These are phyloP conservation scores for Troides oblongomaculatus DNA, from an alignment of 2,888 invertebrate genomes.

Conservation along the genomic window DNA sequence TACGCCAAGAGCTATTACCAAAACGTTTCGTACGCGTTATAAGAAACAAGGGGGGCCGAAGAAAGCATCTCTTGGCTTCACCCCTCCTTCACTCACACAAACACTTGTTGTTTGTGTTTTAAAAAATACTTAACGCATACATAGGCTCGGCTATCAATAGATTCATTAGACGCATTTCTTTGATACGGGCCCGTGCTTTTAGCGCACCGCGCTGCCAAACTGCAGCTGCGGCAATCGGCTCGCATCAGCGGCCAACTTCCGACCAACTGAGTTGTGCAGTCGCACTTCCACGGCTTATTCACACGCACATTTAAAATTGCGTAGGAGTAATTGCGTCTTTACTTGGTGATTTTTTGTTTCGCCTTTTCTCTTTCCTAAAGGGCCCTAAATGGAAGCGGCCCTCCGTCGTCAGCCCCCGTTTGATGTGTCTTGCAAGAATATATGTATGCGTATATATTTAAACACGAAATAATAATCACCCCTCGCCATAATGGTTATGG, in stretches of 20 bases:
- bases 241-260: slow-evolving; percentile 38
- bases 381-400: slow-evolving; percentile 51
- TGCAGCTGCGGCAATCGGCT: slow-evolving; percentile 37
- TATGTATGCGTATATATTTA: slow-evolving; percentile 37
- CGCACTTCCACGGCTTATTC: slow-evolving; percentile 24
- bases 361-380: slow-evolving; percentile 45
- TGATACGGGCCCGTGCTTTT: slow-evolving; percentile 71
- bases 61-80: slow-evolving; percentile 75
- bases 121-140: slow-evolving; percentile 64
- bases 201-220: slow-evolving; percentile 54
- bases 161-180: slow-evolving; percentile 79
- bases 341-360: slow-evolving; percentile 59
- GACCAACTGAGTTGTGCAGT: slow-evolving; percentile 38
- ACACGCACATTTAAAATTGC: slow-evolving; percentile 43
- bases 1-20: slow-evolving; percentile 43
- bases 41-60: slow-evolving; percentile 73
- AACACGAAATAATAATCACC: slow-evolving; percentile 18
- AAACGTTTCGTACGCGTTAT: slow-evolving; percentile 46
- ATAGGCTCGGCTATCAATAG: slow-evolving; percentile 72
- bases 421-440: slow-evolving; percentile 55
- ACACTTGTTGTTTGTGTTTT: slow-evolving; percentile 51
- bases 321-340: slow-evolving; percentile 75
- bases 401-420: slow-evolving; percentile 42
- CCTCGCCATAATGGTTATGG: slow-evolving; percentile 10
- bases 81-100: slow-evolving; percentile 69